Conservation (phyloP, 2,113 vertebrate genomes). For the Hemibagrus wyckioides region DNA sequence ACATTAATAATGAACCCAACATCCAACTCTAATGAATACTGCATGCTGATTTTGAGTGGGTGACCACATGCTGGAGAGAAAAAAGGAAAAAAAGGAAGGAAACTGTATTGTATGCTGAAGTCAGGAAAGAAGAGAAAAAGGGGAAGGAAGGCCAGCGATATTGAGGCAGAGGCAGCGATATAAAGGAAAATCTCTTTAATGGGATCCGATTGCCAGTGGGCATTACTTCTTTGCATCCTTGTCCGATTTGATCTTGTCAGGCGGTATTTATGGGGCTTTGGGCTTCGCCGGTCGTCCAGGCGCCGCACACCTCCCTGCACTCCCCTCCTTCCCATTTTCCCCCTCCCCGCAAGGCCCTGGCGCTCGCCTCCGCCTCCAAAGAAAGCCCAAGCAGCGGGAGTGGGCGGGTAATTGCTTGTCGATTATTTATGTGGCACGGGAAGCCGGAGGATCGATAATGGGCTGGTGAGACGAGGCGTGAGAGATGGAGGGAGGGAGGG, state of each 20-base stretch:
- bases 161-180: slow-evolving; percentile 31
- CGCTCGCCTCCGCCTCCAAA: slow-evolving; percentile 69
- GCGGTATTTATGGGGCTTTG: slow-evolving; percentile 51
- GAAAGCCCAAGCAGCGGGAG: slow-evolving; percentile 79
- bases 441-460: slow-evolving; percentile 80
- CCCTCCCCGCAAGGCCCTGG: slow-evolving; percentile 64
- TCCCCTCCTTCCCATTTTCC: slow-evolving; percentile 49
- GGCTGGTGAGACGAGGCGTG: slow-evolving; percentile 71
- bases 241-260: slow-evolving; percentile 62
- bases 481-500: slow-evolving; percentile 51
- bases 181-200: slow-evolving; percentile 57
- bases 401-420: slow-evolving; percentile 81
- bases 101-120: slow-evolving; percentile 46
- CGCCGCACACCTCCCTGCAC: slow-evolving; percentile 54
- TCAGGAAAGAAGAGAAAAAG: slow-evolving; percentile 15
- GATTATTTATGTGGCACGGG: slow-evolving; percentile 82
- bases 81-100: slow-evolving; percentile 25
- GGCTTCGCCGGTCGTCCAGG: slow-evolving; percentile 57
- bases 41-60: slow-evolving; percentile 53
- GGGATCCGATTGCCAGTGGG: slow-evolving; percentile 57
- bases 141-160: slow-evolving; percentile 28
- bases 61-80: slow-evolving; percentile 33
- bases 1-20: slow-evolving; percentile 56
- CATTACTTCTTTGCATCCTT: slow-evolving; percentile 50
- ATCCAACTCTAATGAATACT: slow-evolving; percentile 58